Evolutionary conservation across 1,140 invertebrate genomes (phyloP), one percentile per base, ranked within the genome.

Genomic region (Drosophila malerkotliana): DNA sequence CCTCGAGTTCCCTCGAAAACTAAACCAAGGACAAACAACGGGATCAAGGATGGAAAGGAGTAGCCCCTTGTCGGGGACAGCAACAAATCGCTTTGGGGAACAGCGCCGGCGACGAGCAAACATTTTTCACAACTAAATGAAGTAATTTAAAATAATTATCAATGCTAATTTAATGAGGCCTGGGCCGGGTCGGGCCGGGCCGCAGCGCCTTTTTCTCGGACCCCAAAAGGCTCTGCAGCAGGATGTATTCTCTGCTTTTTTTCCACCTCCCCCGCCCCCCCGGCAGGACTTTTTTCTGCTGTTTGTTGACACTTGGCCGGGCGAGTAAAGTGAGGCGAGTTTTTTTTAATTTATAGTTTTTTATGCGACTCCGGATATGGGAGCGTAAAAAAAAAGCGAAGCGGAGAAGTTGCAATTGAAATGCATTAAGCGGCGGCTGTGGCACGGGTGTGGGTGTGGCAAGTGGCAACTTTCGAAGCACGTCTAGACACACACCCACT

Each of bases 71-170:
- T 24, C 44, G 34, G 61, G 51, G 61, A 79, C 66, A 77, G 57
- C 59, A 62, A 81, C 56, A 81, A 85, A 74, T 80, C 64, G 79
- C 69, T 78, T 82, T 82, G 79, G 73, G 61, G 63, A 61, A 48
- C 62, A 69, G 61, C 54, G 54, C 62, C 60, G 67, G 32, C 53
- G 69, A 56, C 52, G 51, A 53, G 73, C 41, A 55, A 79, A 88
- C 82, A 88, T 87, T 88, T 88, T 79, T 87, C 79, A 87, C 83
- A 88, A 83, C 83, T 88, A 88, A 83, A 88, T 88, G 72, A 88
- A 87, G 74, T 77, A 88, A 87, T 87, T 87, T 83, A 87, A 87
- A 88, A 87, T 87, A 87, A 87, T 87, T 87, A 79, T 83, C 75
- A 88, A 87, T 87, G 83, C 83, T 87, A 87, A 87, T 87, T 87